Base-by-base conservation (phyloP, 37 sponge, comb jelly and placozoan genomes). In the Ianthella basta region DNA sequence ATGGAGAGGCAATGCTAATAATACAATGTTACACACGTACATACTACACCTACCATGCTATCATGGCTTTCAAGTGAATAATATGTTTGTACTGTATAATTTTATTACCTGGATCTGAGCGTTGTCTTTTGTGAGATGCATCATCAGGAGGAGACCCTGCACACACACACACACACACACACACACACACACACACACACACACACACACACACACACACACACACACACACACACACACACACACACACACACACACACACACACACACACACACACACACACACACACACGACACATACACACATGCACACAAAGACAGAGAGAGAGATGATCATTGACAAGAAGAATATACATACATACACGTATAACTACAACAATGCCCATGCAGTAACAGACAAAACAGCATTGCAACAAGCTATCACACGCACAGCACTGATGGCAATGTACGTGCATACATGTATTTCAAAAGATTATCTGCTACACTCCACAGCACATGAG, bases 71-170 rank as follows among this genome's bases (percentile, higher is more conserved):
- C n/a, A n/a, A n/a, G n/a, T n/a, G n/a, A n/a, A n/a, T n/a, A n/a
- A n/a, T n/a, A n/a, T n/a, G n/a, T n/a, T n/a, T n/a, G n/a, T n/a
- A n/a, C n/a, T n/a, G n/a, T n/a, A n/a, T n/a, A n/a, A n/a, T n/a
- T n/a, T n/a, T n/a, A n/a, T n/a, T 34, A 88, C 89, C 85, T 89
- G 97, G 16, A 97, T 94, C 69, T 92, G 87, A 13, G 86, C 81
- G 59, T 97, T 97, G 64, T 89, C 87, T 18, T 82, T 81, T 25
- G 97, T 94, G 14, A 97, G 87, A 29, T 93, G 74, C 10, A 86
- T 30, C 65, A 97, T 80, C 72, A 97, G 82, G 40, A 97, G 87
- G 15, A 97, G 61, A 55, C 88, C 83, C 88, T 88, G 67, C 41
- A 32, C 29, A 82, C 19, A 44, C 4, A 29, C 19, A 32, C 24